phyloP scores from a whole-genome alignment of 2,888 invertebrate genomes.

The Drosophila barbarae region DNA sequence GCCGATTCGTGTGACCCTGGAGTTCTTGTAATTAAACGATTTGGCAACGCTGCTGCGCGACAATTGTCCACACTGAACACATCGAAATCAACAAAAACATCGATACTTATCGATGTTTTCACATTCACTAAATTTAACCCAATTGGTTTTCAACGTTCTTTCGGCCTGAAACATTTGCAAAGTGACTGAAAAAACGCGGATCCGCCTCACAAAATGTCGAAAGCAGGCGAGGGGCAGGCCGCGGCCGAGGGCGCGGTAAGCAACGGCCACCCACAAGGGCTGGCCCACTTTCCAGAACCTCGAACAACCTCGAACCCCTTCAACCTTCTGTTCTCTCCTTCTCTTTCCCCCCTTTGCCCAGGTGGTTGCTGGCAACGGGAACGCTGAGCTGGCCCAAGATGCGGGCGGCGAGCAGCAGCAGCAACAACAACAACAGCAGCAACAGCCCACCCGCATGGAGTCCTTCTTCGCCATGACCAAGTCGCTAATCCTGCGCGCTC shows the following conservation, averaged over 20 bases:
- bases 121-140: too few species aligned
- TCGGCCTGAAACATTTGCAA: constrained; percentile 33
- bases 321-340: constrained; percentile 8
- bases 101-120: too few species aligned
- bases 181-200: constrained; percentile 59
- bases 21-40: too few species aligned
- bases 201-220: constrained; percentile 55
- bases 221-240: constrained; percentile 50
- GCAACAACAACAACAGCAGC: constrained; percentile 50
- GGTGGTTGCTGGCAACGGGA: constrained; percentile 34
- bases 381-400: constrained; percentile 51
- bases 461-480: constrained; percentile 91
- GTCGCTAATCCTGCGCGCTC: constrained; percentile 90
- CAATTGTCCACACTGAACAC: too few species aligned
- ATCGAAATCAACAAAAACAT: too few species aligned
- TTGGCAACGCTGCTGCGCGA: too few species aligned
- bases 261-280: neutral
- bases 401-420: constrained; percentile 32
- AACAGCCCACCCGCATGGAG: constrained; percentile 84
- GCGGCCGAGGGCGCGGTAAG: constrained; percentile 48
- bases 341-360: constrained; percentile 1
- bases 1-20: too few species aligned
- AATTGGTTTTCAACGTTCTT: constrained; percentile 1
- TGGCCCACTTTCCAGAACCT: neutral
- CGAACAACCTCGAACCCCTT: neutral